Base-by-base conservation (phyloP, 2,113 vertebrate genomes). In the Donacobius atricapilla region DNA sequence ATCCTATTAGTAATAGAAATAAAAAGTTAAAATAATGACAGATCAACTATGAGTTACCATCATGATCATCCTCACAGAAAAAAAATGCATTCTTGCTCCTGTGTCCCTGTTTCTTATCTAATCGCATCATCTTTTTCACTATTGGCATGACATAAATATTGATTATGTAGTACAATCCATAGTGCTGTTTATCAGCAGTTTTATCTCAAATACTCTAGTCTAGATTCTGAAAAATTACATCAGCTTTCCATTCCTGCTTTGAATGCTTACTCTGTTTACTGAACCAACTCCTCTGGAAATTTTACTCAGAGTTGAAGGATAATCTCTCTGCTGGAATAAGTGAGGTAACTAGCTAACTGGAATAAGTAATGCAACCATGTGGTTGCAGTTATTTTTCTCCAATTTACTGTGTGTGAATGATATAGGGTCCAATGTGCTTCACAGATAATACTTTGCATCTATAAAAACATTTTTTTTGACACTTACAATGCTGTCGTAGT, bases 71-170 rank as follows among this genome's bases (percentile, higher is more conserved):
- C 3, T 3, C 7, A 16, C 10, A 8, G 25, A 25, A 54, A 86
- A 86, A 70, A 12, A 33, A 13, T 21, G 6, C 6, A 10, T 58
- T 82, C 33, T 42, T 63, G 7, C 4, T 71, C 13, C 33, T 66
- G 2, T 79, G 10, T 48, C 13, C 14, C 6, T 14, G n/a, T 63
- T 66, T n/a, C 15, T 70, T 78, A 45, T 47, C 11, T 70, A n/a
- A 58, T 50, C 0, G 2, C 22, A 63, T 48, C 1, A 0, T 31
- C 33, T n/a, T 54, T 85, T 76, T 33, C 6, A 24, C 18, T 68
- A 63, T 82, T 66, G 47, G 11, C 24, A 30, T 7, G 40, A 89
- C 8, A 39, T 7, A 91, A 63, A 63, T 66, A 84, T 42, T 44
- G 24, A 35, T 68, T 69, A n/a, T 2, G 1, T 42, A 40, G 15